These are phyloP conservation scores for Ellobium chinense DNA, from an alignment of 2,888 invertebrate species.

Conservation along the genomic window DNA sequence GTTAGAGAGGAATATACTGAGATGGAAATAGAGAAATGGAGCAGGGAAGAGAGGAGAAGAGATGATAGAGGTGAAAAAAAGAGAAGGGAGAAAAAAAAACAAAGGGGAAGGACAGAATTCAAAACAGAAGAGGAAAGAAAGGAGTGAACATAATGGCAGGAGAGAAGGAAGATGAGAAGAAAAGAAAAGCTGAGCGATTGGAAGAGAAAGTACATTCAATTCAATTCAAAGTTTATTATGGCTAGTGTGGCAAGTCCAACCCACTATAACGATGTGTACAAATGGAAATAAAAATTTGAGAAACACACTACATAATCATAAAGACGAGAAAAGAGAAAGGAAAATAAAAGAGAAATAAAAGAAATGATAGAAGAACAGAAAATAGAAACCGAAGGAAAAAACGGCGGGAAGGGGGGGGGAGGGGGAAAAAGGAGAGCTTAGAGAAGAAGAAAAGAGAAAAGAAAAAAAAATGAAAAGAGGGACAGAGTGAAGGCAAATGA, in stretches of 20 bases:
- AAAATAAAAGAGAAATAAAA: not conserved
- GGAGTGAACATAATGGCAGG: too few species aligned
- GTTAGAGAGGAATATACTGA: too few species aligned
- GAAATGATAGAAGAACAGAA: not conserved
- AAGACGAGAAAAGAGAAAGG: not conserved
- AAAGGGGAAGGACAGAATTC: not conserved
- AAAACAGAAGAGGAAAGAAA: not conserved
- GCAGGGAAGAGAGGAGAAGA: not conserved
- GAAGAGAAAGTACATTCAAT: not conserved
- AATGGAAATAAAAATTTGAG: too few species aligned
- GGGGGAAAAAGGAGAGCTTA: not conserved
- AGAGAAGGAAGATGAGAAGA: not conserved
- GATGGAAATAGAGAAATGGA: too few species aligned
- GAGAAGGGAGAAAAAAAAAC: not conserved
- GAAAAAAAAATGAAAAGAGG: not conserved
- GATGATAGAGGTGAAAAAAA: not conserved
- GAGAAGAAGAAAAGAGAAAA: not conserved
- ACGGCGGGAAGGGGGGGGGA: not conserved
- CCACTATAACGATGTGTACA: too few species aligned
- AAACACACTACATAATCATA: too few species aligned
- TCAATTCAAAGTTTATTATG: too few species aligned
- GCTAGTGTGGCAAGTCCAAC: too few species aligned
- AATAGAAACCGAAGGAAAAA: not conserved
- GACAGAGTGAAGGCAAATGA: conserved; percentile 10
- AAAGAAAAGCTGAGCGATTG: not conserved